Evolutionary conservation across 2,113 vertebrate genomes (phyloP), one percentile per base, ranked within the genome.

Genomic region (Pelobates fuscus): DNA sequence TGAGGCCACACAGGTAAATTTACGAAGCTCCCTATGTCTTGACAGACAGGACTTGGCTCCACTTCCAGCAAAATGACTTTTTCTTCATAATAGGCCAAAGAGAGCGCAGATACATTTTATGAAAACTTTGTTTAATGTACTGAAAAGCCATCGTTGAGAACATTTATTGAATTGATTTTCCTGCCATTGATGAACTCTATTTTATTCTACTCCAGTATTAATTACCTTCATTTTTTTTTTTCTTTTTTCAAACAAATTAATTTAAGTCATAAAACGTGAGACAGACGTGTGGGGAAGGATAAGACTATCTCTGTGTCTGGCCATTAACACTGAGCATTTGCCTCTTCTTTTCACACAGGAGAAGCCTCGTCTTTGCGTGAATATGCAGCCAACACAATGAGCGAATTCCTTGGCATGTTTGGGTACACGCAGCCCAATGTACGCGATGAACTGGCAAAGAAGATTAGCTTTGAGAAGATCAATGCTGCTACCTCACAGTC

Each of bases 361-460:
- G 96, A 98, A 89, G 84, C 93, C 20, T 95, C 94, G 2, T 92
- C 91, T 0, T 91, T 98, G 85, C 92, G 93, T 30, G 97, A 98
- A 87, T 98, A 98, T 6, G 97, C 97, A 0, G 95, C 96, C 81
- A 97, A 92, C 88, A 98, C 97, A 88, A 96, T 99, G 96, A 99
- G 91, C 0, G 96, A 99, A 88, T 96, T 98, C 86, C 89, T 99
- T 29, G 95, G 96, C 87, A 98, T 99, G 97, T 99, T 97, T 0
- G 97, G 97, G 81, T 99, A 99, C 0, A 93, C 96, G 0, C 95
- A 98, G 86, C 95, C 98, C 90, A 95, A 98, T 87, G 94, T 93
- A 69, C 87, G 94, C 79, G 97, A 98, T 0, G 96, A 98, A 84
- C 91, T 98, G 89, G 94, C 94, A 84, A 94, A 93, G 86, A 99